A percentile compares a stretch with the other conserved stretches of the same genome.
Evolutionary conservation across 2,888 invertebrate species (phyloP).

Genomic region (Caenorhabditis becei): DNA sequence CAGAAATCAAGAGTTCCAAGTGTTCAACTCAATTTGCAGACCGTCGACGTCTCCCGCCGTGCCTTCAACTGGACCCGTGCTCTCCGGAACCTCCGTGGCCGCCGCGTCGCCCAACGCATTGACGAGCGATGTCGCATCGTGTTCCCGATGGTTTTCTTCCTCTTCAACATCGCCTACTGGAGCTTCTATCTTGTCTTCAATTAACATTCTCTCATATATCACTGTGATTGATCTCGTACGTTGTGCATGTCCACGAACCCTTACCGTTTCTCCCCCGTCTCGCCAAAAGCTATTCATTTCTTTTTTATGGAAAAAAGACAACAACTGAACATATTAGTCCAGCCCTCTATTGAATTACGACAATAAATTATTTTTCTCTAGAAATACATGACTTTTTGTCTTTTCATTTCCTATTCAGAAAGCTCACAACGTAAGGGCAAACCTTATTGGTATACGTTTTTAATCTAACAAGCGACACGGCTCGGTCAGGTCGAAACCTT

Average conservation of each 20-base stretch:
- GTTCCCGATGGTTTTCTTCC: slow-evolving; percentile 77
- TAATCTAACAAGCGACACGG: too few relatives aligned
- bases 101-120: slow-evolving; percentile 78
- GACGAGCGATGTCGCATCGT: slow-evolving; percentile 78
- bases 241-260: slow-evolving; percentile 50
- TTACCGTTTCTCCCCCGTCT: slow-evolving; percentile 14
- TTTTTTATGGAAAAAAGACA: background rate
- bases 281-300: background rate
- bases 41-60: slow-evolving; percentile 73
- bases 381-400: background rate
- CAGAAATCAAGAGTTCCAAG: background rate
- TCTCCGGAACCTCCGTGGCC: slow-evolving; percentile 76
- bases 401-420: too few relatives aligned
- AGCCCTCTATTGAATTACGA: background rate
- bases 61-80: slow-evolving; percentile 77
- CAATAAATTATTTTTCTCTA: slow-evolving; percentile 1
- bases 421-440: too few relatives aligned
- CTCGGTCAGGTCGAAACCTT: too few relatives aligned
- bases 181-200: slow-evolving; percentile 74
- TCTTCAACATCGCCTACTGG: slow-evolving; percentile 81
- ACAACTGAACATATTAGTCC: slow-evolving; percentile 1
- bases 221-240: slow-evolving; percentile 65
- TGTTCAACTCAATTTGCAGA: slow-evolving; percentile 43
- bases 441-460: too few relatives aligned
- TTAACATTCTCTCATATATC: slow-evolving; percentile 52